Base-by-base conservation (phyloP, 2,113 vertebrate species). In the Ondatra zibethicus region DNA sequence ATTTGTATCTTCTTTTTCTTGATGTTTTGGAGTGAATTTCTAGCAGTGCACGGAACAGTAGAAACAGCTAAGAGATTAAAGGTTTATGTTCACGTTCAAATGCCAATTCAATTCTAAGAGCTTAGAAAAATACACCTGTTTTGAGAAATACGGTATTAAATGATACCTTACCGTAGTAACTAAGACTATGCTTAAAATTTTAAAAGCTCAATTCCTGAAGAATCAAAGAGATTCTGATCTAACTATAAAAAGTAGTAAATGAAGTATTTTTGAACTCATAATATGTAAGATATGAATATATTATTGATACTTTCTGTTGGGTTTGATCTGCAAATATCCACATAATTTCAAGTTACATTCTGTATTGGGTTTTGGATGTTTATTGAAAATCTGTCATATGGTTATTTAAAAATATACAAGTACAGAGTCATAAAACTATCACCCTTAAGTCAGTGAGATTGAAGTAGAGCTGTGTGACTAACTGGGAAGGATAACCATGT, bases 71-170 rank as follows among this genome's bases (percentile, higher is more conserved):
- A 39, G n/a, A 95, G 95, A 92, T 95, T 93, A 91, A 92, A 42
- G 50, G 10, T 86, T 95, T 95, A 68, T 91, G 96, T 96, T 95
- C 94, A 95, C 47, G 96, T 95, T 95, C 85, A 95, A 97, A 95
- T 97, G 85, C 82, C 88, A 97, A 76, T 93, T 92, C 45, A 88
- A 92, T 73, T 91, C 27, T 42, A 36, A 66, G 55, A 81, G 42
- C 66, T 95, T 70, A 85, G 89, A 92, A 91, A 94, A 61, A 95
- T 87, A 31, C 78, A 93, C 70, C 94, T 97, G 94, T 39, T 95
- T 94, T 76, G 42, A 96, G 61, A 73, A 68, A 97, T 89, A 96
- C 85, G 76, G 61, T 96, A 97, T 84, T 94, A 96, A 68, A 95
- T 92, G 52, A 63, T 96, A 52, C 47, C 88, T 98, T 96, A 96